Evolutionary conservation across 23 tunicate species (phyloP), one percentile per base, ranked within the genome.

Genomic region (Styela plicata): DNA sequence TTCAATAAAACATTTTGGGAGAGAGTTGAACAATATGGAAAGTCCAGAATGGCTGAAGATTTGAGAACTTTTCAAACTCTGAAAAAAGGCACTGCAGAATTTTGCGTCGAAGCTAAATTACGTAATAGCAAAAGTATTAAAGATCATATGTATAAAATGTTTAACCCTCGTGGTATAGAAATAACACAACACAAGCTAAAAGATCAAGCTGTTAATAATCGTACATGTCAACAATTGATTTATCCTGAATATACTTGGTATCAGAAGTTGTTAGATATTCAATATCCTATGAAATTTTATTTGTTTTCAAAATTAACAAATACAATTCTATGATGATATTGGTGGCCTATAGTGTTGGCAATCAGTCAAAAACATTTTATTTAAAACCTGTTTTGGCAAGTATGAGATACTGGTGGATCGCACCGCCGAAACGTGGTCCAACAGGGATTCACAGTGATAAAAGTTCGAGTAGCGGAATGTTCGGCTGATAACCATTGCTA

Each of bases 1-100:
- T 91, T 85, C 76, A 86, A 91, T 79, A 23, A 37, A 32, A 82
- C 90, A 22, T 86, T 91, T 82, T 91, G 97, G 97, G 70, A 83
- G 32, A 61, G 70, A 34, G 97, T 86, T 24, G 52, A 86, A 71
- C 65, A 63, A 2, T 91, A 67, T 64, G 97, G 97, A 0, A 28
- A 26, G 7, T 74, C 82, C 34, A 82, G 73, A 63, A 85, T 91
- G 97, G 22, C 78, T 2, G 20, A 1, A 26, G 83, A 91, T 23
- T 69, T 86, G 0, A 70, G 69, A 21, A 63, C 37, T 62, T 73
- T 91, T 44, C 69, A 37, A 23, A 24, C 76, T 31, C 7, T 86
- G 27, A 91, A 86, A 57, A 31, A 26, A 1, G 75, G 69, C 68
- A 25, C 86, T 69, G 53, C 34, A 7, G 52, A 36, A 0, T 24